A percentile compares a stretch with the other conserved stretches of the same genome.
Conservation (phyloP, 2,888 invertebrate genomes). For the Alentia gelatinosa region DNA sequence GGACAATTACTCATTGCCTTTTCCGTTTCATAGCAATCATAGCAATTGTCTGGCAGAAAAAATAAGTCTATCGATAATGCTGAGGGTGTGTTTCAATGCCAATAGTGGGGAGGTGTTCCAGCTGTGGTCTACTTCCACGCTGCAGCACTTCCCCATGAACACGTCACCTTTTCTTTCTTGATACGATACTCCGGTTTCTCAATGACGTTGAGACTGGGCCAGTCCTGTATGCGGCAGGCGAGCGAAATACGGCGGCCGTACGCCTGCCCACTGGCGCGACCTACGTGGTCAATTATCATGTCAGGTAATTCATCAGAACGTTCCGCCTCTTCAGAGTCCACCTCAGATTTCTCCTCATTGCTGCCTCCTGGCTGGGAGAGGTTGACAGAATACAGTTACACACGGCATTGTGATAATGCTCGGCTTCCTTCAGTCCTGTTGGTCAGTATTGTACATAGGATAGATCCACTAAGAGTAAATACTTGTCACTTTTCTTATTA, state of each 20-base stretch:
- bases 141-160: conserved; percentile 2
- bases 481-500: no score
- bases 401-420: no score
- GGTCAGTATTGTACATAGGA: no score
- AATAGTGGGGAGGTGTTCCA: background rate
- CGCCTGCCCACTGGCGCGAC: background rate
- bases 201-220: conserved; percentile 87
- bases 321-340: background rate
- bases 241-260: conserved; percentile 89
- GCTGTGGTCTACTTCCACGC: background rate
- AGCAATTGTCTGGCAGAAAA: no score
- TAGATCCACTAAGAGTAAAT: no score
- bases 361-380: conserved; percentile 63
- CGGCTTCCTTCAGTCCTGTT: no score
- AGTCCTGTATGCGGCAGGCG: conserved; percentile 97
- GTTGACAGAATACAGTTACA: background rate
- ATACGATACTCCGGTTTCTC: conserved; percentile 57
- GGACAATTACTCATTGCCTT: no score
- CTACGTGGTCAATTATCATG: background rate
- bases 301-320: background rate
- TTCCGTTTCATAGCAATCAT: no score
- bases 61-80: no score
- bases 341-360: conserved; percentile 65
- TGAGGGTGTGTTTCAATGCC: conserved; percentile 14
- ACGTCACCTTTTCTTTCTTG: conserved; percentile 47